A percentile compares a stretch with the other conserved stretches of the same genome.
These are phyloP conservation scores for Acrocephalus kingi DNA, from an alignment of 2,113 vertebrate genomes.

Conservation along the genomic window DNA sequence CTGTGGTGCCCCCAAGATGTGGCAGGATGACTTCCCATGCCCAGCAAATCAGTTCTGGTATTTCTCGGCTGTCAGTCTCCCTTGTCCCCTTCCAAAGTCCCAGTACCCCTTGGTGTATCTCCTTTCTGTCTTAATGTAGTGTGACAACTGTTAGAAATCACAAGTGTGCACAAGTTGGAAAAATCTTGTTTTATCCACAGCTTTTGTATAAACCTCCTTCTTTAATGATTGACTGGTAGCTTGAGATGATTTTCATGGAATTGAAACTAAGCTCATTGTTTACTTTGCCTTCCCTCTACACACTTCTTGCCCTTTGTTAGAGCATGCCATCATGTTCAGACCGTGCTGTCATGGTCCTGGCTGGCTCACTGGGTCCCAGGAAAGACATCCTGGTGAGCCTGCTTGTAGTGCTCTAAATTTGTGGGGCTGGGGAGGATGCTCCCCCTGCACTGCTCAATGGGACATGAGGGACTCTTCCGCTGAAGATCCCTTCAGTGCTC, in stretches of 20 bases:
- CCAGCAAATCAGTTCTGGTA: background rate
- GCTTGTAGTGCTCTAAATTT: background rate
- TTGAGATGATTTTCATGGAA: background rate
- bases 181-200: background rate
- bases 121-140: background rate
- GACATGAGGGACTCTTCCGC: background rate
- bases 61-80: background rate
- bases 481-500: background rate
- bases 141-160: background rate
- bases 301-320: background rate
- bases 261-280: background rate
- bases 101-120: background rate
- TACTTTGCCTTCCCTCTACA: background rate
- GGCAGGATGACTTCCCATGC: background rate
- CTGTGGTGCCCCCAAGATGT: background rate
- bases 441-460: background rate
- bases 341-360: background rate
- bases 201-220: background rate
- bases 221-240: background rate
- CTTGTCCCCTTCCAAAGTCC: background rate
- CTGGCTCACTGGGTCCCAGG: accelerated
- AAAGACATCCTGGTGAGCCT: background rate
- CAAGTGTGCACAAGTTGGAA: background rate
- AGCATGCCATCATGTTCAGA: background rate
- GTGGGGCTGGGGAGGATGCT: background rate